These are phyloP conservation scores for Hystrix brachyura DNA, from an alignment of 2,113 vertebrate genomes.

Conservation along the genomic window DNA sequence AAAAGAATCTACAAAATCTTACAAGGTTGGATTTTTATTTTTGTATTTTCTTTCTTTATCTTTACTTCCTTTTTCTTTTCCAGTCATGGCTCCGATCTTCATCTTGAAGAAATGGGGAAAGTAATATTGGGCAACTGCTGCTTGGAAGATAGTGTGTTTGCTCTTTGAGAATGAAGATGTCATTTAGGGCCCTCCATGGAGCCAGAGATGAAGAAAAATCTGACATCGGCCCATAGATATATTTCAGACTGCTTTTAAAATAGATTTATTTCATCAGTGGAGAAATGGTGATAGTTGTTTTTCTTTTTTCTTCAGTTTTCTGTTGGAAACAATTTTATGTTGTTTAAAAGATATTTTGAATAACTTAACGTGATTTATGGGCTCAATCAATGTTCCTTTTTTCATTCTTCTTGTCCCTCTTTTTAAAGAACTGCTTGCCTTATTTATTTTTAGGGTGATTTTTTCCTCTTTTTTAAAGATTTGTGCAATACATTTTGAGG, in stretches of 20 bases:
- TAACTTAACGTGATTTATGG: conserved; percentile 76
- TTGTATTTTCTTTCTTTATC: not conserved
- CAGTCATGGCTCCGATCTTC: conserved; percentile 89
- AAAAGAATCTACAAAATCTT: not conserved
- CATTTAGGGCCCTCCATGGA: conserved; percentile 47
- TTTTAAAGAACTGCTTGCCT: conserved; percentile 85
- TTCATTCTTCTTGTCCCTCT: conserved; percentile 67
- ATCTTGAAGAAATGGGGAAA: conserved; percentile 81
- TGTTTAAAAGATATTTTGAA: conserved; percentile 84
- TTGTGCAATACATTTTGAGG: conserved; percentile 95
- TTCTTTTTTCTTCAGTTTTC: conserved; percentile 62
- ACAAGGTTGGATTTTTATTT: not conserved
- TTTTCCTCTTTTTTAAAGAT: conserved; percentile 84
- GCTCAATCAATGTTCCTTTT: conserved; percentile 73
- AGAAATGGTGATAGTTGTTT: conserved; percentile 68
- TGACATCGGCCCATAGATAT: conserved; percentile 68
- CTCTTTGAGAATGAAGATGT: conserved; percentile 57
- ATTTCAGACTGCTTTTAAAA: conserved; percentile 74
- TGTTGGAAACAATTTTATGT: conserved; percentile 83
- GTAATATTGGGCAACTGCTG: conserved; percentile 68
- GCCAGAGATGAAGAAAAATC: conserved; percentile 70
- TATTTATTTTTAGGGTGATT: conserved; percentile 88
- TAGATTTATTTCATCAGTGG: conserved; percentile 72
- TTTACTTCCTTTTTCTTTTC: conserved; percentile 59
- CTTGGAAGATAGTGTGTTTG: conserved; percentile 46